Percentiles rank a stretch among this genome's conserved stretches.
These are phyloP conservation scores for Phengaris arion DNA, from an alignment of 2,888 invertebrate genomes.

Conservation along the genomic window DNA sequence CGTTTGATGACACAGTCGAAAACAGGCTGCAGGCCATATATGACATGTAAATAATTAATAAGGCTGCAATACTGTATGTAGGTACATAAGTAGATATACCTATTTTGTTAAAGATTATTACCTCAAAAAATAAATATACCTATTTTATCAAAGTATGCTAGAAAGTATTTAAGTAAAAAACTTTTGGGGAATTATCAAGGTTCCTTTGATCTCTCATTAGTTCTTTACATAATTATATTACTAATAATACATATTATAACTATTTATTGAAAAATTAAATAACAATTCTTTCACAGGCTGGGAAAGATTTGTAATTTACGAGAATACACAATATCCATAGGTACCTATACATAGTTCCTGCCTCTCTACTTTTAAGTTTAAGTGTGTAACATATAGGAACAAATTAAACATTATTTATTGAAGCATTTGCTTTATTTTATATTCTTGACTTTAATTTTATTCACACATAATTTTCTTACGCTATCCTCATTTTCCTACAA, in stretches of 20 bases:
- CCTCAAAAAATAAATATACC: not conserved
- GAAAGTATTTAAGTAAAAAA: not conserved
- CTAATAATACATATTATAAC: not conserved
- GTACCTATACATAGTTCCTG: not conserved
- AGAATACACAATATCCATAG: not conserved
- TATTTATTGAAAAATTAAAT: not conserved
- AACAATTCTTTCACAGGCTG: conserved; percentile 5
- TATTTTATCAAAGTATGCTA: not conserved
- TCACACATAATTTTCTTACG: conserved; percentile 23
- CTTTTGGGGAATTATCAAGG: not conserved
- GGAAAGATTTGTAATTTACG: conserved; percentile 16
- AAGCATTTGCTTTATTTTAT: conserved; percentile 31
- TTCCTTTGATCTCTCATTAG: not conserved
- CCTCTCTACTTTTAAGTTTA: not conserved
- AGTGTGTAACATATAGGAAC: conserved; percentile 5
- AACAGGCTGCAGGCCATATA: conserved; percentile 46
- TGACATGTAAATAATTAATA: conserved; percentile 41
- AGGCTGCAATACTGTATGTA: conserved; percentile 43
- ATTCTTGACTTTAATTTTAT: conserved; percentile 27
- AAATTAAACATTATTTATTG: conserved; percentile 25
- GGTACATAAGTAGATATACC: conserved; percentile 35
- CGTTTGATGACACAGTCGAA: conserved; percentile 50
- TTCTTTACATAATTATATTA: not conserved
- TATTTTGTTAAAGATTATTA: not conserved
- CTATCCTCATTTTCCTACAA: conserved; percentile 16